Conservation (phyloP, 2,113 vertebrate species). For the Sturnus vulgaris region DNA sequence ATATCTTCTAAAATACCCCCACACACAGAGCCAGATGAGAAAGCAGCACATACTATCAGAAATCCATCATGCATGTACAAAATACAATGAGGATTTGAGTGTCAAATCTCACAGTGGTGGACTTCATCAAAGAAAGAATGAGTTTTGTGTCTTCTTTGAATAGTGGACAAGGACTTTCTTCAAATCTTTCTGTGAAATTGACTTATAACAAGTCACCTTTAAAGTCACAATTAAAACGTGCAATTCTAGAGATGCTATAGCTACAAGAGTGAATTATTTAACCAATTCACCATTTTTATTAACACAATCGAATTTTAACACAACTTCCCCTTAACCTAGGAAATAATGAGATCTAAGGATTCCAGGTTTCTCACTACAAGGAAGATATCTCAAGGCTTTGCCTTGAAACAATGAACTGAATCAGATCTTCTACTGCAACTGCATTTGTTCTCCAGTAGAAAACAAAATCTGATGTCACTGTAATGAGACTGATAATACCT, state of each 20-base stretch:
- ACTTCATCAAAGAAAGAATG: constrained; percentile 22
- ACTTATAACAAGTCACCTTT: background rate
- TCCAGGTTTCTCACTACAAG: background rate
- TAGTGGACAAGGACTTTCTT: background rate
- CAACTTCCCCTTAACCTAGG: background rate
- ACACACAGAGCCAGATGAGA: background rate
- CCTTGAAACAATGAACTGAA: background rate
- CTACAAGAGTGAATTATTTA: background rate
- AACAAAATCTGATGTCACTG: background rate
- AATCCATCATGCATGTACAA: background rate
- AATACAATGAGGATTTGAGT: background rate
- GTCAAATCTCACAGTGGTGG: background rate
- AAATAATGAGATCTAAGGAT: background rate
- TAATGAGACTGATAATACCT: background rate
- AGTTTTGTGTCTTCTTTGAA: constrained; percentile 20
- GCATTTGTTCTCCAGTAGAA: background rate
- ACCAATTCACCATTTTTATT: background rate
- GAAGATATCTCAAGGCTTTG: background rate
- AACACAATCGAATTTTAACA: background rate
- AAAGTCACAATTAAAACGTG: background rate
- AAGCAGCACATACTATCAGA: background rate
- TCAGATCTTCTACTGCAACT: background rate
- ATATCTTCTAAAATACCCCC: background rate
- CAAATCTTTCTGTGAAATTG: background rate
- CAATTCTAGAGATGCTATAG: background rate